phyloP scores from a whole-genome alignment of 2,113 vertebrate genomes.

The Otus sunia region DNA sequence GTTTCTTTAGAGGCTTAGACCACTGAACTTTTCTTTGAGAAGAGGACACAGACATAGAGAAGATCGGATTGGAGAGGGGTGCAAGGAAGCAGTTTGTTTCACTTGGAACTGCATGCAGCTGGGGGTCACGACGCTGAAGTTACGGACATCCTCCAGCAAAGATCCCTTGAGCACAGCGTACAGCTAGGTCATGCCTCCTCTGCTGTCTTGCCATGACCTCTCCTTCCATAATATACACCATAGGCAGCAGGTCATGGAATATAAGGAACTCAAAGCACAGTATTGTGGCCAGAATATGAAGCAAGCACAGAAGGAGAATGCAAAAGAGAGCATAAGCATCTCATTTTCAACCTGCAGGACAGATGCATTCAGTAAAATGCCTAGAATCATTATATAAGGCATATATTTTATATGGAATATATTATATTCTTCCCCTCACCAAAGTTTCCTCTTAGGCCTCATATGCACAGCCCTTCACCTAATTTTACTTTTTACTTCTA shows the following conservation, averaged over 20 bases:
- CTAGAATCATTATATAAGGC: not conserved
- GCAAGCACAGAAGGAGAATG: not conserved
- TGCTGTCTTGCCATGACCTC: not conserved
- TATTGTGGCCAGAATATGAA: accelerated
- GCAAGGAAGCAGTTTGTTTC: accelerated
- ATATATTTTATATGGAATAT: not conserved
- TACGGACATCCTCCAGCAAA: accelerated
- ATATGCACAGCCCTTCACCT: not conserved
- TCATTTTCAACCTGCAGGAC: not conserved
- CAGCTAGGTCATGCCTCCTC: not conserved
- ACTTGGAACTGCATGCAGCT: accelerated
- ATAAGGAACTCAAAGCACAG: not conserved
- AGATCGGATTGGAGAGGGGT: not conserved
- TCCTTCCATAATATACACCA: accelerated
- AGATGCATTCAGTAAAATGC: not conserved
- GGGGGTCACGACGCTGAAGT: accelerated
- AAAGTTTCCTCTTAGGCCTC: not conserved
- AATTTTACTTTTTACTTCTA: not conserved
- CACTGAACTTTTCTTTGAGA: not conserved
- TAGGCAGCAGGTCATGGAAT: not conserved
- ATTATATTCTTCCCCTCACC: not conserved
- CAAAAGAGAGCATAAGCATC: not conserved
- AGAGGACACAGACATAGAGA: not conserved
- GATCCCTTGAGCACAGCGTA: not conserved
- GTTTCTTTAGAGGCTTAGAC: not conserved